phyloP scores from a whole-genome alignment of 2,113 vertebrate species.

The Pelecanoides urinatrix region DNA sequence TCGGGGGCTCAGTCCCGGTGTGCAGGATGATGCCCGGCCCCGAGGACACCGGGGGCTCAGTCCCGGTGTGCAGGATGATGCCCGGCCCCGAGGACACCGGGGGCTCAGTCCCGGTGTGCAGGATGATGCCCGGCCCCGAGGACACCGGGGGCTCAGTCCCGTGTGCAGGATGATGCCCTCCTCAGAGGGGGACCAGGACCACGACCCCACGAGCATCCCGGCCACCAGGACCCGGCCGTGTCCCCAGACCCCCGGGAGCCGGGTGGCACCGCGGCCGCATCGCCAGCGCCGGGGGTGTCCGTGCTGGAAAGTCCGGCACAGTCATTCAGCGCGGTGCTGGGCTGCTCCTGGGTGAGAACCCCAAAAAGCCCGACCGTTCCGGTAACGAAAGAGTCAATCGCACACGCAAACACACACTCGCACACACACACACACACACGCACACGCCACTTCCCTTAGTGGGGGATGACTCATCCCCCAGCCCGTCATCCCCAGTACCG shows the following conservation, averaged over 20 bases:
- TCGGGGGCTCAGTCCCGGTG: too few relatives aligned
- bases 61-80: too few relatives aligned
- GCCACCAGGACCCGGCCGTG: rapidly evolving
- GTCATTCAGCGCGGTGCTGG: background rate
- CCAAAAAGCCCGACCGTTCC: background rate
- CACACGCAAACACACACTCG: background rate
- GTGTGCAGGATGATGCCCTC: too few relatives aligned
- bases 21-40: too few relatives aligned
- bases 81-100: too few relatives aligned
- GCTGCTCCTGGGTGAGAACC: background rate
- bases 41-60: too few relatives aligned
- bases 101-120: too few relatives aligned
- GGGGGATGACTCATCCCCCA: slow-evolving; percentile 7
- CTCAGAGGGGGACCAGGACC: background rate
- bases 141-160: too few relatives aligned
- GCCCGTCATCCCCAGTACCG: background rate
- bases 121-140: too few relatives aligned
- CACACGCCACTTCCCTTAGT: background rate
- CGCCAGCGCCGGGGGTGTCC: background rate
- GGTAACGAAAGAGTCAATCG: slow-evolving; percentile 7
- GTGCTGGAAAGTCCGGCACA: background rate
- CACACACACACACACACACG: background rate
- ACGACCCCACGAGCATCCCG: rapidly evolving
- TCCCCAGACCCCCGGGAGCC: background rate
- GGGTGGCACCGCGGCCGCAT: background rate